Evolutionary conservation across 2,888 invertebrate species (phyloP), one percentile per base, ranked within the genome.

Genomic region (Thereva unica): DNA sequence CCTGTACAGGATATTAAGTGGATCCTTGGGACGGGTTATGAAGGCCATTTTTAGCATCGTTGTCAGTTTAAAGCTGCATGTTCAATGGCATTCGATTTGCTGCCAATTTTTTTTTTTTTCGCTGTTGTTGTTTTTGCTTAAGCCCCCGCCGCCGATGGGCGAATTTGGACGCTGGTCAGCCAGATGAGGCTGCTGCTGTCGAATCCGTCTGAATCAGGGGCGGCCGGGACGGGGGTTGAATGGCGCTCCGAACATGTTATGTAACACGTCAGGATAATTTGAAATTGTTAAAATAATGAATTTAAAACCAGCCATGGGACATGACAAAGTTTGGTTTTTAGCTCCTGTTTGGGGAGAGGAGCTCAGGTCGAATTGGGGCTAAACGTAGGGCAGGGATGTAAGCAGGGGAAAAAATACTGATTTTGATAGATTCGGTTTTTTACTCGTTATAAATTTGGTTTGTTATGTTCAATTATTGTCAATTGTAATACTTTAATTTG

Each of bases 81-180:
- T 41, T 40, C 50, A 61, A 50, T 50, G 50, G 50, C 40, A 61
- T 61, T 61, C 61, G 61, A 41, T 61, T 61, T 61, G 61, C 50
- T 37, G 40, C 23, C 41, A n/a, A 50, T 61, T 49, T 61, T 59
- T 9, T 7, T 50, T 12, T 50, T 8, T 47, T 47, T 47, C 3
- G 47, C 4, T 47, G 12, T 9, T n/a, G 47, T 47, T 47, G 12
- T 9, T n/a, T n/a, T 12, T 47, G 59, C 12, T 59, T 49, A 38
- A n/a, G 38, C 61, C 9, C 50, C 40, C 61, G 35, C 44, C 49
- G 41, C 6, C 35, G 40, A 23, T 2, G 23, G 23, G 23, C 23
- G 23, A 23, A 23, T 23, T 23, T 23, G 23, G 23, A 23, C 23
- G 23, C 23, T 23, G 23, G 23, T 23, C 38, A 41, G 9, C 49